Evolutionary conservation across 1,140 invertebrate species (phyloP), one percentile per base, ranked within the genome.

Genomic region (Drosophila kepulauana): DNA sequence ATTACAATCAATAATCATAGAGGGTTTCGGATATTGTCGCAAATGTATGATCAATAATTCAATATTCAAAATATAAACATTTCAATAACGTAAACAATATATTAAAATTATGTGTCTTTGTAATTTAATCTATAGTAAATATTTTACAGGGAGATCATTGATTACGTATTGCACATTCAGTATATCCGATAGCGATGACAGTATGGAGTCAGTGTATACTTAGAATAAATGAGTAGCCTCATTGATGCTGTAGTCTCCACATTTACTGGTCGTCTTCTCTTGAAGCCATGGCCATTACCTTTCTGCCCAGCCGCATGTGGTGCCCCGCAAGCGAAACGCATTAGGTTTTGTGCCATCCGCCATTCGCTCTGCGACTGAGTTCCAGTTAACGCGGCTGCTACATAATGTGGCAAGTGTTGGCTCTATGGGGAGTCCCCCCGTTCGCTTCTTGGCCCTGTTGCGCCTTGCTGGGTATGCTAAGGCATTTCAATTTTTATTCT

Each of bases 401-500:
- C 54, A 48, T 65, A 71, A 76, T 73, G 70, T 64, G 67, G 48
- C 58, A 75, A 58, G 54, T 73, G 54, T 38, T 45, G 51, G 49
- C 28, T 46, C 13, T 13, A 33, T 10, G 8, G 2, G 54, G 15
- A 33, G 52, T 10, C 51, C 20, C 2, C 52, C 61, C 62, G 16
- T 20, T 20, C 30, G 38, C 41, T 1, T 30, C 11, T 25, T 25
- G 3, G 20, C 20, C 20, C 20, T 25, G 10, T 15, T 48, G 15
- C 57, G 25, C 28, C 41, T 52, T 58, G 58, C 56, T 15, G 51
- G 16, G 67, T 43, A 10, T 38, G 25, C 54, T 38, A 15, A 57
- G 58, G 58, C 68, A 86, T 81, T 86, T 81, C 52, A 75, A 75
- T 78, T 86, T 79, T 69, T 77, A 86, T 75, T 76, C 46, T 16